These are phyloP conservation scores for Sarcophaga subvicina DNA, from an alignment of 2,888 invertebrate species.

Conservation along the genomic window DNA sequence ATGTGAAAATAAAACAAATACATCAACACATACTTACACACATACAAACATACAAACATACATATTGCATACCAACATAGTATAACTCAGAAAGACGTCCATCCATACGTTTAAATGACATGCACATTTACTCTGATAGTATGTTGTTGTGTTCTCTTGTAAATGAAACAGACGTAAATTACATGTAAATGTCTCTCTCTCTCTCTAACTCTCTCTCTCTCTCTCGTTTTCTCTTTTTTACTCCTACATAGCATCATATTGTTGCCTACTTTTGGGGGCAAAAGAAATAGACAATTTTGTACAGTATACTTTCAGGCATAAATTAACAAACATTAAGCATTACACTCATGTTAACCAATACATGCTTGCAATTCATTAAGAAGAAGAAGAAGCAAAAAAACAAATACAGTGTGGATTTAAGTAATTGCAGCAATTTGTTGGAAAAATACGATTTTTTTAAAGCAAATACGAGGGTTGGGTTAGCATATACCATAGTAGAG, in stretches of 20 bases:
- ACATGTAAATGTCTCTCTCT: not conserved
- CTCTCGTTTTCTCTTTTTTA: not conserved
- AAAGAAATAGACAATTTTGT: not conserved
- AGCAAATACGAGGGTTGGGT: no score
- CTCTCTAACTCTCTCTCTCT: not conserved
- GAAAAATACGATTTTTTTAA: no score
- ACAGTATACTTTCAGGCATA: not conserved
- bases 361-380: not conserved
- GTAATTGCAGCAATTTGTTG: no score
- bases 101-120: no score
- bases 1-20: not conserved
- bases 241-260: not conserved
- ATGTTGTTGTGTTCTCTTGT: not conserved
- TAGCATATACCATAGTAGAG: no score
- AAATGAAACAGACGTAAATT: not conserved
- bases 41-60: not conserved
- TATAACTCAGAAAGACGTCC: not conserved
- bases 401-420: not conserved
- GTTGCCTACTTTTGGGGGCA: not conserved
- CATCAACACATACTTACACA: not conserved
- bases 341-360: not conserved
- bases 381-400: no score
- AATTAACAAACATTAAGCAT: slow-evolving; percentile 13
- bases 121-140: not conserved
- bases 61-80: not conserved